Conservation (phyloP, 2,113 vertebrate genomes). For the Pimephales promelas region DNA sequence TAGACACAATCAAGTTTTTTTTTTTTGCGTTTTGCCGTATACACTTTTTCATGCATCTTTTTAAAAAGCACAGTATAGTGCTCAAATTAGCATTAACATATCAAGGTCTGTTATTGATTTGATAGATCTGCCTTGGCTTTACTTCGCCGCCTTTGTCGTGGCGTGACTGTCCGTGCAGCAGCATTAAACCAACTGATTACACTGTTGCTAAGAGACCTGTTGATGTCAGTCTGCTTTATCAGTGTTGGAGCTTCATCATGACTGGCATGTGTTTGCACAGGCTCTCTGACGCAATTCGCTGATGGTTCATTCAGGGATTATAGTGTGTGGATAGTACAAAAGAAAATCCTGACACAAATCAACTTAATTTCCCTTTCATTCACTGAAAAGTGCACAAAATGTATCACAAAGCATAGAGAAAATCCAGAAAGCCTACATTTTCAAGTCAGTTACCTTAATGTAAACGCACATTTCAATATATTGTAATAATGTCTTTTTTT, state of each 20-base stretch:
- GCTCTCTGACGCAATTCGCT: slow-evolving; percentile 6
- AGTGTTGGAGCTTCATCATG: slow-evolving; percentile 39
- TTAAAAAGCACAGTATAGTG: neutral
- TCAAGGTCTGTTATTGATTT: neutral
- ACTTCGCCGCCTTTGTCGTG: neutral
- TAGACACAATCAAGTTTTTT: neutral
- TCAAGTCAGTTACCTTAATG: neutral
- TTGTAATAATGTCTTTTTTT: neutral
- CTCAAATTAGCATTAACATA: neutral
- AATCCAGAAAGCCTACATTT: neutral
- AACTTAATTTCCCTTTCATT: neutral
- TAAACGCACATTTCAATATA: neutral
- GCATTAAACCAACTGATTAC: slow-evolving; percentile 63
- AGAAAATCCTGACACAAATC: slow-evolving; percentile 33
- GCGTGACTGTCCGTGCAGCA: slow-evolving; percentile 32
- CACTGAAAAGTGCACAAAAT: neutral
- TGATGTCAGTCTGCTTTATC: slow-evolving; percentile 68
- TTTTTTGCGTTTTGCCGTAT: neutral
- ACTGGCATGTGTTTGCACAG: slow-evolving; percentile 59
- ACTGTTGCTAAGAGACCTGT: slow-evolving; percentile 76
- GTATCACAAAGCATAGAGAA: neutral
- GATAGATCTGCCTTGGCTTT: neutral
- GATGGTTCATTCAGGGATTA: slow-evolving; percentile 30
- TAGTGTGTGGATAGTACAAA: slow-evolving; percentile 10
- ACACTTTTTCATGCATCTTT: neutral